Evolutionary conservation across 1,140 invertebrate species (phyloP).

Genomic region (Drosophila pachea): DNA sequence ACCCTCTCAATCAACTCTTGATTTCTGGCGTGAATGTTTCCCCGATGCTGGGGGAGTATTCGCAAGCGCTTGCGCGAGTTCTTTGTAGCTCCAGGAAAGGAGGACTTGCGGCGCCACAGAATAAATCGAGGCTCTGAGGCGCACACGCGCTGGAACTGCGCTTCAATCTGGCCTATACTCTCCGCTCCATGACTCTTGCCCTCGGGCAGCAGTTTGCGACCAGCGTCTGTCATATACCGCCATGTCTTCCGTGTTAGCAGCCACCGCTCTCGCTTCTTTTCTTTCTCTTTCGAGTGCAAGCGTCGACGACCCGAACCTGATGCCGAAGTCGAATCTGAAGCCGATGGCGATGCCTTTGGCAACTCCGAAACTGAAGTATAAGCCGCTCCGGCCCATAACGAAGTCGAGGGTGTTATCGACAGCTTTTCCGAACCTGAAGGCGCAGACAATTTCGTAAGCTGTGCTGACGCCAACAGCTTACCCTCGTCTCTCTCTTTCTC

Average conservation of each 20-base stretch:
- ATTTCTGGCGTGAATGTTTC: slow-evolving; percentile 79
- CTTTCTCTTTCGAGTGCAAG: slow-evolving; percentile 56
- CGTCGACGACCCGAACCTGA: slow-evolving; percentile 25
- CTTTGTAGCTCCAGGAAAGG: slow-evolving; percentile 85
- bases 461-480: too few species aligned
- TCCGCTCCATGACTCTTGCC: slow-evolving; percentile 84
- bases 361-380: too few species aligned
- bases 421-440: too few species aligned
- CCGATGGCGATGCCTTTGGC: neutral
- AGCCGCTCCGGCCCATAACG: too few species aligned
- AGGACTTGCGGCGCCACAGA: slow-evolving; percentile 87
- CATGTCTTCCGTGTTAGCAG: slow-evolving; percentile 91
- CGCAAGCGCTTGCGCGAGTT: slow-evolving; percentile 80
- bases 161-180: slow-evolving; percentile 88
- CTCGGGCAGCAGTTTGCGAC: slow-evolving; percentile 90
- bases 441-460: too few species aligned
- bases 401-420: too few species aligned
- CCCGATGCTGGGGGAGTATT: slow-evolving; percentile 58
- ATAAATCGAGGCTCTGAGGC: slow-evolving; percentile 87
- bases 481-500: too few species aligned
- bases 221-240: slow-evolving; percentile 93
- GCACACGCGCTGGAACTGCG: slow-evolving; percentile 91
- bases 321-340: slow-evolving; percentile 1
- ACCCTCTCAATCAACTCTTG: slow-evolving; percentile 45
- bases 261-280: slow-evolving; percentile 86